Base-by-base conservation (phyloP, 2,113 vertebrate genomes). In the Gobio gobio region DNA sequence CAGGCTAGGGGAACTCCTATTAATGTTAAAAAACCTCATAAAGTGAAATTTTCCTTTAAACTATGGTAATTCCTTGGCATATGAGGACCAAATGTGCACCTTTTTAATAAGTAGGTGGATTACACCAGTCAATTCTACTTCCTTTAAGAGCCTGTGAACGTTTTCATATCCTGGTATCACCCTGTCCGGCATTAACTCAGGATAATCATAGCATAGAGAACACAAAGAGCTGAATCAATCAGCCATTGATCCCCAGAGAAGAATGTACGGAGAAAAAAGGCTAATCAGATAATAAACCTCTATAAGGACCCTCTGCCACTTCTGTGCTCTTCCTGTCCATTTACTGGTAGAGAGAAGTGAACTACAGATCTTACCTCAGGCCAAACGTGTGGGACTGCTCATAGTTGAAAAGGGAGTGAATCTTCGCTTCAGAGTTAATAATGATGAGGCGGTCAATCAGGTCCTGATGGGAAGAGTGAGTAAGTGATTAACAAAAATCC, bases 351-450 rank as follows among this genome's bases (percentile, higher is more conserved):
- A 74, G 66, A 70, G 79, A 56, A 83, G 63, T 73, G 68, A 76
- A 79, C 4, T 56, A 87, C 86, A 20, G 84, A 90, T 89, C 95
- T 95, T 96, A 99, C 98, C 98, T 98, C 82, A 99, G 92, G 85
- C 98, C 98, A 89, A 99, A 98, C 40, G 95, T 94, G 92, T 99
- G 97, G 68, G 97, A 97, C 89, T 99, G 97, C 83, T 99, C 97
- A 36, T 97, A 97, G 94, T 93, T 97, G 93, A 99, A 99, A 88
- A 99, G 95, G 9, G 97, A 97, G 90, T 93, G 95, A 89, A 98
- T 97, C 94, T 99, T 99, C 64, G 94, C 95, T 83, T 97, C 95
- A 33, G 97, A 97, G 93, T 99, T 96, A 93, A 99, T 92, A 91
- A 97, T 92, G 85, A 99, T 92, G 93, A 99, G 94, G 84, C 98